Base-by-base conservation (phyloP, 1,140 invertebrate genomes). In the Drosophila nigromelanica region DNA sequence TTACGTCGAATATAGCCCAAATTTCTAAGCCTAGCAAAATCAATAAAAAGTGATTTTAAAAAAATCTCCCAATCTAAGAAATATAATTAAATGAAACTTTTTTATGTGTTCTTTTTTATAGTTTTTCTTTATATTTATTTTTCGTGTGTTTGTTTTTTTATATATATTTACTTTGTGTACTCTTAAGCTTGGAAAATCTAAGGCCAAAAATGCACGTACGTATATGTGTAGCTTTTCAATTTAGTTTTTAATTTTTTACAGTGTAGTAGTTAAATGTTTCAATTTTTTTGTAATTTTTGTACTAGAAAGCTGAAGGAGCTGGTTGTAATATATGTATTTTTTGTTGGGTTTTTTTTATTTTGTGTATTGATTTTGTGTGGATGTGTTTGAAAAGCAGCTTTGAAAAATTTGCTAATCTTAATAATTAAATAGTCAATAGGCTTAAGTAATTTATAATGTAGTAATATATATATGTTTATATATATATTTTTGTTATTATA, bases 371-470 rank as follows among this genome's bases (percentile, higher is more conserved):
- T 63, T 37, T 40, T 48, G 37, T 71, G 52, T 64, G 47, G 3
- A 24, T 24, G 21, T 42, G 40, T 59, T 42, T 61, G 55, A 69
- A 56, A 77, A 89, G 83, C 79, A 77, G 79, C 67, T 83, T 69
- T 69, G 78, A 89, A 89, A 81, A 89, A 89, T 89, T 89, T 76
- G 83, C 83, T 89, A 89, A 83, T 67, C 83, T 89, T 89, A 87
- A 45, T 14, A 42, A 40, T 59, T 77, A 82, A 64, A 68, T 89
- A 78, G 64, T 87, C 72, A 78, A 78, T 87, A 89, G 51, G 66
- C 79, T 87, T 89, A 89, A 76, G 60, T 78, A 78, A 73, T 55
- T 58, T 72, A 58, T 63, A 45, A 61, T 81, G 10, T 68, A 62
- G 63, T 50, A 67, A 51, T 79, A 79, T 33, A 33, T 33, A 33